These are phyloP conservation scores for Carettochelys insculpta DNA, from an alignment of 2,113 vertebrate genomes.

Conservation along the genomic window DNA sequence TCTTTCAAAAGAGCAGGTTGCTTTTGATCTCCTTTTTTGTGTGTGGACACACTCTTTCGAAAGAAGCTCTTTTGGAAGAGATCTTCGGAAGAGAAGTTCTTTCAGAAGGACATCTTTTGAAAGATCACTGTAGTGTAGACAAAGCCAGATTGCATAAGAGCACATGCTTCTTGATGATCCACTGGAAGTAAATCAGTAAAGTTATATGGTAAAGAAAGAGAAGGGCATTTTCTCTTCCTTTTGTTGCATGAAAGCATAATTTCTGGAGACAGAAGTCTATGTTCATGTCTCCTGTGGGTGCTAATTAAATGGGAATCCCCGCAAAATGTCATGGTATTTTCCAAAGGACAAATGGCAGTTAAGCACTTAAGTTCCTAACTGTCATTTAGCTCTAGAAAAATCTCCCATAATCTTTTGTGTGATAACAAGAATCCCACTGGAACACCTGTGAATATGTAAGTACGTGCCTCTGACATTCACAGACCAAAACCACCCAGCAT, in stretches of 20 bases:
- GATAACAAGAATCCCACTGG: not conserved
- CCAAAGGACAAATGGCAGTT: not conserved
- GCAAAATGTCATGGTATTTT: not conserved
- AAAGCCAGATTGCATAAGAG: too few relatives aligned
- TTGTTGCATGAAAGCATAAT: not conserved
- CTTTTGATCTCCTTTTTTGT: too few relatives aligned
- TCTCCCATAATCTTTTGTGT: not conserved
- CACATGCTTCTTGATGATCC: fast-evolving
- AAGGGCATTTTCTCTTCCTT: not conserved
- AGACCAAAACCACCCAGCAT: not conserved
- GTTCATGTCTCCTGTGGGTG: not conserved
- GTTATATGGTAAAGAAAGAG: not conserved
- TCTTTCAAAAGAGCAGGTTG: too few relatives aligned
- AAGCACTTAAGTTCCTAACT: not conserved
- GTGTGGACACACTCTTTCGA: too few relatives aligned
- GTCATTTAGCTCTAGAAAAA: not conserved
- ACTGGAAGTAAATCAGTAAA: not conserved
- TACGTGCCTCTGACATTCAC: not conserved
- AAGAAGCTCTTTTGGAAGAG: too few relatives aligned
- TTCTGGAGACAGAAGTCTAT: not conserved
- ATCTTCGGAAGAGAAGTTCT: too few relatives aligned
- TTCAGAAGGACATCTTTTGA: too few relatives aligned
- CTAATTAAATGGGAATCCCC: not conserved
- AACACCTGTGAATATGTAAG: not conserved
- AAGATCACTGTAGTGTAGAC: too few relatives aligned